Evolutionary conservation across 1,140 invertebrate species (phyloP), one percentile per base, ranked within the genome.

Genomic region (Apis cerana): DNA sequence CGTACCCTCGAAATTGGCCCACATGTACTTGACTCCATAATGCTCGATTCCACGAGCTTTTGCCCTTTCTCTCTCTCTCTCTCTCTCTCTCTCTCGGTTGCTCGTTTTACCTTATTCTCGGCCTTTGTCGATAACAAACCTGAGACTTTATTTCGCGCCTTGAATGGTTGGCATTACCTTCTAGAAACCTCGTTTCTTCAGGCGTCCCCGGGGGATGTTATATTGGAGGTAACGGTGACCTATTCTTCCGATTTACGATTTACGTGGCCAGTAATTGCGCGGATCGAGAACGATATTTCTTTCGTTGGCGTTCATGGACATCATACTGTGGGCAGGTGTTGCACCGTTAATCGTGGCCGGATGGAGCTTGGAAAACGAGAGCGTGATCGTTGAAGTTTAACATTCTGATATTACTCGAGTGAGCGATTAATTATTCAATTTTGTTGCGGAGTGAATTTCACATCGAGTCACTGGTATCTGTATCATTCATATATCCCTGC

Each of bases 21-120:
- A 91, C 90, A 91, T 91, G 91, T 89, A 92, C 91, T 91, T 91
- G 90, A 93, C 92, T 92, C 91, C 90, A 92, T 92, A 91, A 91
- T 91, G 83, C 88, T 75, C 87, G 85, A 89, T 88, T 91, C 88
- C 85, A 90, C 88, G 85, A 85, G 61, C 56, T 27, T 54, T 72
- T 15, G 17, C 54, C 50, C 52, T 78, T 59, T 79, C 54, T 78
- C 59, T 27, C 15, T 13, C 4, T 56, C 54, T 56, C 17, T 56
- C 54, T 17, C 54, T 56, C 17, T 56, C 50, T 72, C 48, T 75
- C 33, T 83, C 33, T 76, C 48, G 65, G 43, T 48, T 10, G 11
- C 52, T 56, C 23, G 69, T 71, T 71, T 48, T n/a, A 71, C 48
- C 69, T 23, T 27, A 21, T 50, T 71, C 65, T n/a, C 19, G 43